phyloP scores from a whole-genome alignment of 2,888 invertebrate species.

The Mythimna albipuncta region DNA sequence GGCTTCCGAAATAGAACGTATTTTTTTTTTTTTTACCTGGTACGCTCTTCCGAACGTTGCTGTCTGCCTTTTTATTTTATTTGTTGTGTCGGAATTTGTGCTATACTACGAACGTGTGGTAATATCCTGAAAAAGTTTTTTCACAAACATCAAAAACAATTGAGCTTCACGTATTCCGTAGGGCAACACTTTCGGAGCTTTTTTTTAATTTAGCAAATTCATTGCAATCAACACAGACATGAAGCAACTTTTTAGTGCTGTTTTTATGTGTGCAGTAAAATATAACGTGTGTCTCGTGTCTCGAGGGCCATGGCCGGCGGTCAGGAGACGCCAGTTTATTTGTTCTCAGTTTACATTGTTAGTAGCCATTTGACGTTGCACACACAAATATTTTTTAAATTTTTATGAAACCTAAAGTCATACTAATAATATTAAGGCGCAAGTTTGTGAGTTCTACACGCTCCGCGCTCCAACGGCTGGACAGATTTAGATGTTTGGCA shows the following conservation, averaged over 20 bases:
- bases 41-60: not conserved
- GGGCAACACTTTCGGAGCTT: conserved; percentile 26
- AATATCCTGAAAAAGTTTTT: conserved; percentile 49
- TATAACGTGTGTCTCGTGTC: conserved; percentile 42
- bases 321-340: conserved; percentile 20
- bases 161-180: conserved; percentile 29
- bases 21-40: conserved; percentile 15
- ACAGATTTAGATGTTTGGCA: too few relatives aligned
- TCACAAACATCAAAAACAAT: conserved; percentile 42
- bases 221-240: conserved; percentile 54
- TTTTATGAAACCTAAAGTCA: too few relatives aligned
- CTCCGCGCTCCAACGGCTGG: too few relatives aligned
- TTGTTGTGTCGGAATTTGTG: conserved; percentile 38
- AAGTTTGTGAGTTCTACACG: too few relatives aligned
- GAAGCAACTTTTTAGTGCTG: conserved; percentile 49
- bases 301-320: not conserved
- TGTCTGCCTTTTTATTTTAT: conserved; percentile 29
- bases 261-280: conserved; percentile 55
- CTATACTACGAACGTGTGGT: conserved; percentile 35
- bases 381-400: not conserved
- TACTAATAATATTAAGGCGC: too few relatives aligned
- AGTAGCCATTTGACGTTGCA: conserved; percentile 5
- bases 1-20: too few relatives aligned
- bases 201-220: conserved; percentile 58
- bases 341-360: conserved; percentile 7